Evolutionary conservation across 2,113 vertebrate genomes (phyloP).

Genomic region (Saimiri boliviensis): DNA sequence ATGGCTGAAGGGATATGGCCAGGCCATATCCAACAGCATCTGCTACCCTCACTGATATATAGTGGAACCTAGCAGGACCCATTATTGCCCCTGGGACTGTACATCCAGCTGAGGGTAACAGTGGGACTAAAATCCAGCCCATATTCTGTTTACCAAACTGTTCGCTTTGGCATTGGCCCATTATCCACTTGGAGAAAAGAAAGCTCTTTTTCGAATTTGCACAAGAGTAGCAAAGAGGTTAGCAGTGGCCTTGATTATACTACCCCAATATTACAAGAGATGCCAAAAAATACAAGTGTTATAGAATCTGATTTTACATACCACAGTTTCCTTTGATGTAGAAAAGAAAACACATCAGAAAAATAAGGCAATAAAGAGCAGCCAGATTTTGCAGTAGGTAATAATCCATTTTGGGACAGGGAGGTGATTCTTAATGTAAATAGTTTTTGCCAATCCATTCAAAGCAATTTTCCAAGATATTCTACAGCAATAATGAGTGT

Average conservation of each 20-base stretch:
- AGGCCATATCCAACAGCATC: neutral
- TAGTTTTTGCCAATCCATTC: neutral
- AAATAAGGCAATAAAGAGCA: neutral
- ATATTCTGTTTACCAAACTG: neutral
- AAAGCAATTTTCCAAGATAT: neutral
- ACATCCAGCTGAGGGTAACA: neutral
- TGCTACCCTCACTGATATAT: neutral
- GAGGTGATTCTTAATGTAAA: constrained; percentile 16
- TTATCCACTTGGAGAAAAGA: neutral
- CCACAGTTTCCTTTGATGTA: neutral
- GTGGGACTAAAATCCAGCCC: neutral
- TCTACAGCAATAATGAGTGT: neutral
- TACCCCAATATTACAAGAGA: neutral
- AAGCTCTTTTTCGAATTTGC: neutral
- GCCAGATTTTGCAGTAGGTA: neutral
- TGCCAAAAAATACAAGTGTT: neutral
- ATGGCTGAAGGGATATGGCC: neutral
- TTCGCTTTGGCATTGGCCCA: neutral
- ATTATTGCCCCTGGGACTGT: neutral
- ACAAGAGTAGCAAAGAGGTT: neutral
- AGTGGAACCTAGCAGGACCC: neutral
- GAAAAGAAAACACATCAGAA: neutral
- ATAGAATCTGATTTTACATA: neutral
- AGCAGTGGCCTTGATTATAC: neutral
- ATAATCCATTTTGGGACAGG: neutral